phyloP scores from a whole-genome alignment of 1,140 invertebrate species.

The Homarus americanus region DNA sequence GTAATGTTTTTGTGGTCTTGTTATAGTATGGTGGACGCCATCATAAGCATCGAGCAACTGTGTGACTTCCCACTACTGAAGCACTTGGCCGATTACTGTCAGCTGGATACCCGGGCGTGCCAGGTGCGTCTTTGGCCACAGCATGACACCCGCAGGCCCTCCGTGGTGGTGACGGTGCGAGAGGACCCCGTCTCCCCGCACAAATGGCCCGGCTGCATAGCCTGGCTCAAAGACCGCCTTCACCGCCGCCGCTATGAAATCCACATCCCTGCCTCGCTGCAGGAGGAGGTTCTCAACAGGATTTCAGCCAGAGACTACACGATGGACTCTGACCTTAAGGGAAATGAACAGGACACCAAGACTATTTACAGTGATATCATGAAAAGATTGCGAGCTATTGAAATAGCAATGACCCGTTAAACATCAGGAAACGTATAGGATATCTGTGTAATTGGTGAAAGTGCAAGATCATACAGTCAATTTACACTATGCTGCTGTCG shows the following conservation, averaged over 20 bases:
- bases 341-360: not conserved
- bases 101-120: not conserved
- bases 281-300: slow-evolving; percentile 1
- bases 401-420: not conserved
- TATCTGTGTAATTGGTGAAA: not conserved
- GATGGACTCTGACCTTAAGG: not conserved
- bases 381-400: slow-evolving; percentile 2
- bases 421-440: not conserved
- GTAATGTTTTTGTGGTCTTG: no score
- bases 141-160: slow-evolving; percentile 14
- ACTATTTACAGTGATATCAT: not conserved
- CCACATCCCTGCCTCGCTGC: slow-evolving; percentile 19
- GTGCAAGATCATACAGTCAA: not conserved
- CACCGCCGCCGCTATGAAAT: slow-evolving; percentile 6
- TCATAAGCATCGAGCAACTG: slow-evolving; percentile 21
- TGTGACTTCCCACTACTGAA: slow-evolving; percentile 36
- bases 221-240: not conserved
- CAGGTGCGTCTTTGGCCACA: slow-evolving; percentile 45
- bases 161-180: slow-evolving; percentile 16
- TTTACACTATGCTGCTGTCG: not conserved
- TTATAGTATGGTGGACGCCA: slow-evolving; percentile 41
- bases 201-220: not conserved
- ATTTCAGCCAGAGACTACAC: slow-evolving; percentile 7
- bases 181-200: not conserved
- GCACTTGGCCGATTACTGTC: slow-evolving; percentile 13